These are phyloP conservation scores for Vulpes lagopus DNA, from an alignment of 2,113 vertebrate genomes.

Conservation along the genomic window DNA sequence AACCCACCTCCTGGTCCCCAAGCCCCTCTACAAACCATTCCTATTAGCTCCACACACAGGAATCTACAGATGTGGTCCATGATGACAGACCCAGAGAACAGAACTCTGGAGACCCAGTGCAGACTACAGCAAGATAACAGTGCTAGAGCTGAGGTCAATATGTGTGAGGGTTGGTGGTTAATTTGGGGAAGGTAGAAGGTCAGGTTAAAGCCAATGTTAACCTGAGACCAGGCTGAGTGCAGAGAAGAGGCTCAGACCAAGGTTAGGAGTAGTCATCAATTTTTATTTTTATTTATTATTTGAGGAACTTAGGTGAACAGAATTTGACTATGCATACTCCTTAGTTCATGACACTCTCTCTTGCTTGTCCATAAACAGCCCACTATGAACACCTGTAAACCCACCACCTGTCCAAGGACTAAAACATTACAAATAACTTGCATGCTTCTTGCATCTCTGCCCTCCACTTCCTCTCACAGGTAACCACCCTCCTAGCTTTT, in stretches of 20 bases:
- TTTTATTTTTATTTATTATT: constrained; percentile 41
- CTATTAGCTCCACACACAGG: neutral
- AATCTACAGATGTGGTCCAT: neutral
- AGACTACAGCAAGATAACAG: neutral
- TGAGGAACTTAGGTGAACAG: neutral
- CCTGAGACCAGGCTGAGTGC: neutral
- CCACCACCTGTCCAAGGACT: neutral
- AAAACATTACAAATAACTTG: neutral
- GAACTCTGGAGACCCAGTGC: neutral
- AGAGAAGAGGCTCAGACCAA: neutral
- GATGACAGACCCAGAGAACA: neutral
- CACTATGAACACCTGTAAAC: constrained; percentile 10
- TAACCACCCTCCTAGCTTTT: neutral
- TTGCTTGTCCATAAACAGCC: neutral
- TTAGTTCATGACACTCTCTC: constrained; percentile 3
- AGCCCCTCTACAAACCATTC: neutral
- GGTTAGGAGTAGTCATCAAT: neutral
- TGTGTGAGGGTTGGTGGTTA: neutral
- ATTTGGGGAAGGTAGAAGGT: neutral
- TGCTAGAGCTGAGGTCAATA: neutral
- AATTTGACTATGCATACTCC: neutral
- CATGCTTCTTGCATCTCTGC: neutral
- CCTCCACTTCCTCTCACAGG: neutral
- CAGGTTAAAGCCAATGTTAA: neutral
- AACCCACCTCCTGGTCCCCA: neutral